A percentile compares a stretch with the other conserved stretches of the same genome.
Evolutionary conservation across 2,888 invertebrate species (phyloP).

Genomic region (Steromphala cineraria): DNA sequence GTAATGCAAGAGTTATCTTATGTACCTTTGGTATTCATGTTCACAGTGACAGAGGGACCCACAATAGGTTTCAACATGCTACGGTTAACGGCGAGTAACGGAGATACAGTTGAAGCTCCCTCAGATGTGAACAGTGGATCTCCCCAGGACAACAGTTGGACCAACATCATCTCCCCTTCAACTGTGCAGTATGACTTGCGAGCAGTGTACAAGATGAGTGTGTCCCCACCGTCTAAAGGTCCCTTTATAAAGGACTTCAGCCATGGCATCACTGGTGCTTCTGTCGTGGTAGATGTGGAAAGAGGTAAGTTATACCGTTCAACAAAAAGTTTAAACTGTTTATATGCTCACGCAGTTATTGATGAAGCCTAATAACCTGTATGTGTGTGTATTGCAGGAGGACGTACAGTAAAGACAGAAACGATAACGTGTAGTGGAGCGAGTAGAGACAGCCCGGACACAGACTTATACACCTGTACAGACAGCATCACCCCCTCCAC

Average conservation of each 20-base stretch:
- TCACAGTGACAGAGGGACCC: conserved; percentile 16
- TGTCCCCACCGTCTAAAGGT: neutral
- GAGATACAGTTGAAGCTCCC: conserved; percentile 7
- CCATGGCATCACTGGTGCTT: conserved; percentile 8
- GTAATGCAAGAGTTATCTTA: too few relatives aligned
- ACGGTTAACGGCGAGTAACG: conserved; percentile 2
- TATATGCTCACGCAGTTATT: neutral
- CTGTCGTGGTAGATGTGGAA: neutral
- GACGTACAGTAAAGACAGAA: neutral
- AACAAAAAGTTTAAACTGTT: too few relatives aligned
- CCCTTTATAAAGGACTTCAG: conserved; percentile 16
- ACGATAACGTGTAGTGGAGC: neutral
- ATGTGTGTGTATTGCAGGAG: too few relatives aligned
- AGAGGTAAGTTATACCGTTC: too few relatives aligned
- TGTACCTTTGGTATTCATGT: neutral
- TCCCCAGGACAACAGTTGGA: conserved; percentile 19
- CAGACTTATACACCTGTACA: neutral
- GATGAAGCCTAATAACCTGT: neutral
- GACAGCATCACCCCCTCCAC: neutral
- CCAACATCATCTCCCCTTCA: conserved; percentile 22
- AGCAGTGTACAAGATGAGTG: neutral
- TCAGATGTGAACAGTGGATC: conserved; percentile 20
- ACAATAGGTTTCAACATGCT: conserved; percentile 23
- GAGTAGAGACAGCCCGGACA: neutral
- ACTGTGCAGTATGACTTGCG: neutral